Percentiles rank a stretch among this genome's conserved stretches.
Conservation (phyloP, 1,140 invertebrate genomes). For the Callitettix versicolor region DNA sequence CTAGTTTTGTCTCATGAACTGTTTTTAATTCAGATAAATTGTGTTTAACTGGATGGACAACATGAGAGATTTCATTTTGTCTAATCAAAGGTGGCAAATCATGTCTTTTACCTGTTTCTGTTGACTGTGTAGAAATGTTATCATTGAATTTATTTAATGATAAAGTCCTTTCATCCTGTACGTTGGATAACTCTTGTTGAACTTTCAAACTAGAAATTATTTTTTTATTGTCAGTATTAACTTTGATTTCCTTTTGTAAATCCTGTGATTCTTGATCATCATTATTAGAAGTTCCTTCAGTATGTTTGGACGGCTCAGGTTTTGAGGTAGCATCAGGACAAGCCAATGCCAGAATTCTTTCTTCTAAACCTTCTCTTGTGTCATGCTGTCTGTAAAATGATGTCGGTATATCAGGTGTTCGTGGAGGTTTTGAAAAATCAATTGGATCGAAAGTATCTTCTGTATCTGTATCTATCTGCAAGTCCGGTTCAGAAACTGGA, state of each 20-base stretch:
- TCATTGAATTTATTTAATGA: not conserved
- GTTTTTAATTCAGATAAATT: not conserved
- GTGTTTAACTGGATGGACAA: not conserved
- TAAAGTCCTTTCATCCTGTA: no score
- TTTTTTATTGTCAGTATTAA: not conserved
- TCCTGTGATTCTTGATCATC: not conserved
- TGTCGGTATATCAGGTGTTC: conserved; percentile 36
- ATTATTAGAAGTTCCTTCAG: not conserved
- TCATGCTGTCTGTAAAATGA: conserved; percentile 21
- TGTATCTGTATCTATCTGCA: conserved; percentile 79
- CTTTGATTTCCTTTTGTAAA: not conserved
- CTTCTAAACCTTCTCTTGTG: conserved; percentile 26
- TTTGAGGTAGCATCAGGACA: conserved; percentile 18
- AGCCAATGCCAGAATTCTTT: conserved; percentile 23
- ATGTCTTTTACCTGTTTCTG: not conserved
- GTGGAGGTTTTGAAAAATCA: conserved; percentile 37
- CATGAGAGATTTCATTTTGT: conserved; percentile 2
- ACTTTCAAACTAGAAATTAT: no score
- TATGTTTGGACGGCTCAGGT: not conserved
- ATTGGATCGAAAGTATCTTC: conserved; percentile 54
- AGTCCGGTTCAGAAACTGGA: conserved; percentile 68
- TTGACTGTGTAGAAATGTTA: not conserved
- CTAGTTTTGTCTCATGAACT: no score
- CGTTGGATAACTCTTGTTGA: no score
- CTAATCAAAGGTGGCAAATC: conserved; percentile 3